Evolutionary conservation across 2,113 vertebrate species (phyloP).

Genomic region (Hyperoodon ampullatus): DNA sequence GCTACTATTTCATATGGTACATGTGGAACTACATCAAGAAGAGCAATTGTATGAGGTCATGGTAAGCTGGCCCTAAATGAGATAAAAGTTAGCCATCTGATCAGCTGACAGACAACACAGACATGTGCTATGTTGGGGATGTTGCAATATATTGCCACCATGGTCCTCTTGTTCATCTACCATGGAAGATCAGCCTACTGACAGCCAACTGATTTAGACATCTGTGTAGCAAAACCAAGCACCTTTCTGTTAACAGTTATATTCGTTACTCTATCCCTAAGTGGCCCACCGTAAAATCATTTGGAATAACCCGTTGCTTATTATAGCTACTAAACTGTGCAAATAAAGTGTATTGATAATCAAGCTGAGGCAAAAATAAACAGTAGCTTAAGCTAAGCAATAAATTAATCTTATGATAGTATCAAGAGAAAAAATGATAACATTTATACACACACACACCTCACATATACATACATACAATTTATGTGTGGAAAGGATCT

Average conservation of each 20-base stretch:
- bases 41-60: not conserved
- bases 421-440: not conserved
- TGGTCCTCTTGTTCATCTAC: not conserved
- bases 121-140: not conserved
- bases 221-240: not conserved
- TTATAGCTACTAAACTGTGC: not conserved
- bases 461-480: not conserved
- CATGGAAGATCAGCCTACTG: not conserved
- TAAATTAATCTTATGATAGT: not conserved
- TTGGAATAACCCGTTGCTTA: not conserved
- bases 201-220: not conserved
- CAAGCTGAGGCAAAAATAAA: conserved; percentile 47
- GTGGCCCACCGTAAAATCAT: not conserved
- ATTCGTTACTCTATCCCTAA: not conserved
- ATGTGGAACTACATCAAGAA: not conserved
- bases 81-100: not conserved
- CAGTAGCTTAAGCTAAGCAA: not conserved
- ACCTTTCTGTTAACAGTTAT: not conserved
- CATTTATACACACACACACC: not conserved
- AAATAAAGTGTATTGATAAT: conserved; percentile 31
- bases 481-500: not conserved
- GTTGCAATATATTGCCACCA: not conserved
- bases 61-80: not conserved
- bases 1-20: not conserved
- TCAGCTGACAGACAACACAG: not conserved